Evolutionary conservation across 2,113 vertebrate genomes (phyloP), one percentile per base, ranked within the genome.

Genomic region (Sander vitreus): DNA sequence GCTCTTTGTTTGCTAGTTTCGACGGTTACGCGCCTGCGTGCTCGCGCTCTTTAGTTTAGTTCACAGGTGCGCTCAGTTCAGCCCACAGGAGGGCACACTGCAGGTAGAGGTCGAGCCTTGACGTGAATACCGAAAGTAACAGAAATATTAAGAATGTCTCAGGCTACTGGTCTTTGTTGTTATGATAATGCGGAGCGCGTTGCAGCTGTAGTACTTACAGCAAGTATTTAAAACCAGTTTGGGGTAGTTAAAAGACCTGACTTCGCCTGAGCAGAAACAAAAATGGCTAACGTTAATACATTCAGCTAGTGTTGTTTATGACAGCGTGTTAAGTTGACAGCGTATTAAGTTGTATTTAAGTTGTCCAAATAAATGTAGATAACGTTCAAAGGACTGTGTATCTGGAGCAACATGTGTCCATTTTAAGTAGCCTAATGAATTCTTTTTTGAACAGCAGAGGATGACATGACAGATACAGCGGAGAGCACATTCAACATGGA

Each of bases 401-500:
- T 13, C 0, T 63, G 21, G 21, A 60, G 23, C 30, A 47, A 71
- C n/a, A 53, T 19, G 76, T 83, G 54, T n/a, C 9, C 1, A 50
- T 53, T 21, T 33, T 9, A 33, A 60, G 25, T 3, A 18, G 13
- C 16, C 6, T 73, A 7, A 53, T 55, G 1, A 12, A 14, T 33
- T 27, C 2, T 8, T 65, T 50, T 51, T 27, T 36, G 68, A 10
- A 8, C 53, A 67, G 18, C 3, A 6, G 85, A 6, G 85, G 96
- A 95, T 21, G 95, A 96, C 73, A 93, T 95, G 15, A 71, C 88
- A 6, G 50, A 95, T 11, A 71, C 91, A 36, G 75, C 96, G 25
- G 95, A 96, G 47, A 95, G 89, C 84, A 94, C 95, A 58, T 91
- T 90, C 45, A 97, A 96, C 57, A 97, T 98, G 96, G 97, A 97